These are phyloP conservation scores for Poeciliopsis turrubarensis DNA, from an alignment of 2,113 vertebrate genomes.

Conservation along the genomic window DNA sequence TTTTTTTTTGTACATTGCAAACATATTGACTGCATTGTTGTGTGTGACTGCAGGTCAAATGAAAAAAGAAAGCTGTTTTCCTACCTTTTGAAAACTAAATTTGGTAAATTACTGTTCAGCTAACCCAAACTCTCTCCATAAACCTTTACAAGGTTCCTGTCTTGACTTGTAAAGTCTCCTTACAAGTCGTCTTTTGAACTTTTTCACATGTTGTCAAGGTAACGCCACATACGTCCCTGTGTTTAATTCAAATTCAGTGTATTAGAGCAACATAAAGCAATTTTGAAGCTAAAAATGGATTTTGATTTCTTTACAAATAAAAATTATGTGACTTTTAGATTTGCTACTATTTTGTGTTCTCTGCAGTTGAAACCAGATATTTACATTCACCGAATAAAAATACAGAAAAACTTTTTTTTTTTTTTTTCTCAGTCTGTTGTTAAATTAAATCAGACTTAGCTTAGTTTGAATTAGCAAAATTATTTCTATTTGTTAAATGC, in stretches of 20 bases:
- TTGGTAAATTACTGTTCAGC: constrained; percentile 4
- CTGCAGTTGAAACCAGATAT: too few relatives aligned
- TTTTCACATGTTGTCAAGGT: neutral
- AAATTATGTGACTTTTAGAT: neutral
- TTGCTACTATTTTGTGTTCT: too few relatives aligned
- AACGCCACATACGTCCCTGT: neutral
- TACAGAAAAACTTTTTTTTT: too few relatives aligned
- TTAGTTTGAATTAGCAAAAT: too few relatives aligned
- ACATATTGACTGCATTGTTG: neutral
- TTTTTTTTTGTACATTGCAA: neutral
- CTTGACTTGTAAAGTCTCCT: neutral
- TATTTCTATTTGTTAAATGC: too few relatives aligned
- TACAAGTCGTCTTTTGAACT: neutral
- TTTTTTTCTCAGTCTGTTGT: too few relatives aligned
- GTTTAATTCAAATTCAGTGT: neutral
- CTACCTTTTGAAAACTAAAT: constrained; percentile 4
- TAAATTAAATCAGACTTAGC: too few relatives aligned
- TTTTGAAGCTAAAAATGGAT: neutral
- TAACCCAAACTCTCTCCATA: neutral
- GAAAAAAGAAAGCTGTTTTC: neutral
- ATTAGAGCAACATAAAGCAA: neutral
- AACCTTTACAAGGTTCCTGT: constrained; percentile 1
- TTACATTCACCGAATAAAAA: too few relatives aligned
- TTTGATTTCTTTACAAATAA: neutral
- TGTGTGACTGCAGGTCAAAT: neutral